Conservation (phyloP, 53 echinoderm and acorn worm species). For the Paelopatides confundens region DNA sequence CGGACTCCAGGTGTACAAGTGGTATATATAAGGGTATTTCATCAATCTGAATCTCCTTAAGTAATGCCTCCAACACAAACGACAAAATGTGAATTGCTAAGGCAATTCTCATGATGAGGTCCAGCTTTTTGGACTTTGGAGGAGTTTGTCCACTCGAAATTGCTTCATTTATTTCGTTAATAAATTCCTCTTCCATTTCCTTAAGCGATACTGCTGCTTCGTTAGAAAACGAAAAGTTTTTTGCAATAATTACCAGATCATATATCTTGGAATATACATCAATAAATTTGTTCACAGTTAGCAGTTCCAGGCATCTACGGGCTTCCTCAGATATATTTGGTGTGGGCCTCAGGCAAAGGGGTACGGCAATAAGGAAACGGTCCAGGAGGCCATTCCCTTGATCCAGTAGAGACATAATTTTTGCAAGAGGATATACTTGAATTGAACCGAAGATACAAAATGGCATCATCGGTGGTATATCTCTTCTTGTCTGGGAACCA, state of each 20-base stretch:
- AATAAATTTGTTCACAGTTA: too few species aligned
- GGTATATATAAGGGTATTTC: neutral
- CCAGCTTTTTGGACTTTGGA: conserved; percentile 13
- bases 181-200: conserved; percentile 31
- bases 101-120: neutral
- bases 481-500: neutral
- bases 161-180: neutral
- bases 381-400: conserved; percentile 29
- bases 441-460: neutral
- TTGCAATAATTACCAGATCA: neutral
- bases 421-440: conserved; percentile 20
- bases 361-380: neutral
- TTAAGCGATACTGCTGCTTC: neutral
- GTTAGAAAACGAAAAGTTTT: neutral
- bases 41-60: neutral
- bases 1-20: neutral
- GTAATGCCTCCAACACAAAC: neutral
- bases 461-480: neutral
- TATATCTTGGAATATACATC: too few species aligned
- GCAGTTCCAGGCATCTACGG: neutral
- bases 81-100: neutral
- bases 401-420: neutral
- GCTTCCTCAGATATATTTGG: neutral
- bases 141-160: conserved; percentile 6
- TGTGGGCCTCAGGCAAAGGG: neutral